A percentile compares a stretch with the other conserved stretches of the same genome.
Evolutionary conservation across 2,113 vertebrate species (phyloP).

Genomic region (Stercorarius parasiticus): DNA sequence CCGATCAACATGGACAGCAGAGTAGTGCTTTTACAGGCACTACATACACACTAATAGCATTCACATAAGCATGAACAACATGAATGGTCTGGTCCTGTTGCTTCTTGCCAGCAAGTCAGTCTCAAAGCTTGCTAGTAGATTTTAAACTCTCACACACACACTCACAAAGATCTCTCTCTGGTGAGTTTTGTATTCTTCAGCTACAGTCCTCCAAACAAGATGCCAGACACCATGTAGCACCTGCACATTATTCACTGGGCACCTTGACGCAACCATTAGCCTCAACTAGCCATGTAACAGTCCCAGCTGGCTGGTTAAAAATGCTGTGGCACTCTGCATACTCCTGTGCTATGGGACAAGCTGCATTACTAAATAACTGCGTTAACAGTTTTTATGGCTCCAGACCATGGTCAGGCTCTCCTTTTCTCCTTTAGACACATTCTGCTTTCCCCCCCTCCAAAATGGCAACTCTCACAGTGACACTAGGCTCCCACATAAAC

Average conservation of each 20-base stretch:
- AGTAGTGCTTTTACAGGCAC: not conserved
- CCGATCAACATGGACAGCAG: not conserved
- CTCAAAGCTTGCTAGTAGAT: not conserved
- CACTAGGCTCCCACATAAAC: not conserved
- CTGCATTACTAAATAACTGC: not conserved
- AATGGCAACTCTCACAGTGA: not conserved
- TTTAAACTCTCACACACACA: not conserved
- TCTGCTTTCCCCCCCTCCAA: rapidly evolving
- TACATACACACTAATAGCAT: too few relatives aligned
- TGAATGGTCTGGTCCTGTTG: not conserved
- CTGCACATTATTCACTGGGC: not conserved
- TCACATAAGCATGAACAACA: not conserved
- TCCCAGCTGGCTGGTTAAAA: not conserved
- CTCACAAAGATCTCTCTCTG: not conserved
- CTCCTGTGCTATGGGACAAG: too few relatives aligned
- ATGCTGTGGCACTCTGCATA: not conserved
- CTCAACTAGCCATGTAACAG: not conserved
- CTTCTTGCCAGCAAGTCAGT: not conserved
- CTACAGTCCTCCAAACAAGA: not conserved
- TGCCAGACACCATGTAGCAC: not conserved
- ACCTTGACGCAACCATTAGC: not conserved
- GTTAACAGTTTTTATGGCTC: not conserved
- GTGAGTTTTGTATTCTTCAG: not conserved
- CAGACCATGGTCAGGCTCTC: not conserved
- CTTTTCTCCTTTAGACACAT: not conserved